Evolutionary conservation across 2,113 vertebrate genomes (phyloP).

Genomic region (Pseudorhombus dupliciocellatus): DNA sequence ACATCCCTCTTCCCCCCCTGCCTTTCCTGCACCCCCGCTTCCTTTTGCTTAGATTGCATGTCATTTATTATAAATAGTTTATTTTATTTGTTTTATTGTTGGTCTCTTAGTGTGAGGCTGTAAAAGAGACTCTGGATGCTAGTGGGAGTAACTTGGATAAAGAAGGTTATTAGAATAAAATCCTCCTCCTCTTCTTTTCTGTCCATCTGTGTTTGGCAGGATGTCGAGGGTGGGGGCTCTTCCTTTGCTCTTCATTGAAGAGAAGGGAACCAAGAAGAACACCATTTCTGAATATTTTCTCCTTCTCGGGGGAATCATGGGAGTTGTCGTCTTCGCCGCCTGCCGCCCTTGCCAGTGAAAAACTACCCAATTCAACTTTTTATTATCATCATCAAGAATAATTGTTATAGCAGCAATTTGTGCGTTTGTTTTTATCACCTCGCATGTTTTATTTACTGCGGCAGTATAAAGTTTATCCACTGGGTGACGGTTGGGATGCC

Average conservation of each 20-base stretch:
- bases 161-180: slow-evolving; percentile 41
- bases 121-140: slow-evolving; percentile 35
- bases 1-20: slow-evolving; percentile 20
- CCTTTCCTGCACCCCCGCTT: slow-evolving; percentile 42
- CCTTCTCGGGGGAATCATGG: too few relatives aligned
- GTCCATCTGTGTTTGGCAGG: slow-evolving; percentile 32
- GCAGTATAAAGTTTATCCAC: too few relatives aligned
- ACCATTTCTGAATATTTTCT: too few relatives aligned
- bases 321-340: too few relatives aligned
- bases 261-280: not conserved
- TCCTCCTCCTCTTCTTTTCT: slow-evolving; percentile 2
- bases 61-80: slow-evolving; percentile 53
- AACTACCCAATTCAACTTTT: too few relatives aligned
- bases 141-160: slow-evolving; percentile 38
- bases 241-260: not conserved
- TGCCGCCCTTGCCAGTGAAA: too few relatives aligned
- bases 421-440: too few relatives aligned
- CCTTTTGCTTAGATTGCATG: slow-evolving; percentile 47
- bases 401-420: too few relatives aligned
- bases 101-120: slow-evolving; percentile 31
- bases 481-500: too few relatives aligned
- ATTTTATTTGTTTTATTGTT: slow-evolving; percentile 42
- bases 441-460: too few relatives aligned
- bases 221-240: slow-evolving; percentile 7
- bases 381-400: too few relatives aligned